Conservation (phyloP, 2,888 invertebrate species). For the Poecilobothrus nobilitatus region DNA sequence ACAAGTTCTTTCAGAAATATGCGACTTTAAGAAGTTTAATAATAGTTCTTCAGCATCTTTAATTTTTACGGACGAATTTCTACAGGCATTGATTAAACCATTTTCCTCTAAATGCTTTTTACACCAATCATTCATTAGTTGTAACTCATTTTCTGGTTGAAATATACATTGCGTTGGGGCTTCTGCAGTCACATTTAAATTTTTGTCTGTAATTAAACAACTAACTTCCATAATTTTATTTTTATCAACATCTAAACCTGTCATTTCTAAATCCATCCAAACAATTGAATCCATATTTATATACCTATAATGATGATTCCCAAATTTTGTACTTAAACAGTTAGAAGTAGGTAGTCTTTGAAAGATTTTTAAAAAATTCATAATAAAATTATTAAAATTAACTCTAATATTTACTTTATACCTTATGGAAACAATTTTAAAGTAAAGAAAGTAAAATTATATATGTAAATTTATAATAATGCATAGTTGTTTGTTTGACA, state of each 20-base stretch:
- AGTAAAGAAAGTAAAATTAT: too few species aligned
- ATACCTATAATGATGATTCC: too few species aligned
- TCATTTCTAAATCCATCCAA: slow-evolving; percentile 83
- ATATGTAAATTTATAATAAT: too few species aligned
- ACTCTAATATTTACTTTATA: too few species aligned
- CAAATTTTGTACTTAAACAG: too few species aligned
- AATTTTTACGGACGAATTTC: slow-evolving; percentile 56
- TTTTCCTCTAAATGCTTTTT: slow-evolving; percentile 69
- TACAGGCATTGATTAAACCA: slow-evolving; percentile 67
- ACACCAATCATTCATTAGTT: slow-evolving; percentile 81
- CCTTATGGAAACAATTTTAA: too few species aligned
- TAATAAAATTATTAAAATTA: too few species aligned
- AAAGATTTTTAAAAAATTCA: too few species aligned
- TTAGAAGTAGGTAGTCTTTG: too few species aligned
- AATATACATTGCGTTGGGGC: slow-evolving; percentile 70
- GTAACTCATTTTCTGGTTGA: slow-evolving; percentile 62
- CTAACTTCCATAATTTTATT: slow-evolving; percentile 84
- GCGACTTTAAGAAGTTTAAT: slow-evolving; percentile 58
- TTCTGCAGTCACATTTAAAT: slow-evolving; percentile 66
- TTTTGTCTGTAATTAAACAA: slow-evolving; percentile 74
- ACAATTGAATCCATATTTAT: slow-evolving; percentile 44
- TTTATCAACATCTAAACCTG: slow-evolving; percentile 68
- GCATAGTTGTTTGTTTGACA: too few species aligned
- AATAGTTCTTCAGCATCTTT: slow-evolving; percentile 62
- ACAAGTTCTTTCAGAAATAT: slow-evolving; percentile 49